Evolutionary conservation across 2,888 invertebrate species (phyloP).

Genomic region (Acleris holmiana): DNA sequence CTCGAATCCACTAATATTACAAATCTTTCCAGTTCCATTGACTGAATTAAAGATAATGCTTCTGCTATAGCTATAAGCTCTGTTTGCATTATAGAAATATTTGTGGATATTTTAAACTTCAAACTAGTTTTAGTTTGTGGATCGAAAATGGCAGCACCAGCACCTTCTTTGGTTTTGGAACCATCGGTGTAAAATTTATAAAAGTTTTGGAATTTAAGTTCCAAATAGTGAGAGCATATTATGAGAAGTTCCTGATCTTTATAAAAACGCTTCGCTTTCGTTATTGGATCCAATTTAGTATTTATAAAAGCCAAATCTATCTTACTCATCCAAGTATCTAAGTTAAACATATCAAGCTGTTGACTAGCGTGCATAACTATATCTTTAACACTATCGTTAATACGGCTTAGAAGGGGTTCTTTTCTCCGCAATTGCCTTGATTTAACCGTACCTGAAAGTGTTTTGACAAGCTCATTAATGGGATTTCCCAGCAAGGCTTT

Average conservation of each 20-base stretch:
- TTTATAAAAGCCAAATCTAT: constrained; percentile 2
- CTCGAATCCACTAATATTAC: too few relatives aligned
- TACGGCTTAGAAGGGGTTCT: background rate
- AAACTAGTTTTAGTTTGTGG: background rate
- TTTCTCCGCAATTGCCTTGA: background rate
- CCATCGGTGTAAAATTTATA: constrained; percentile 8
- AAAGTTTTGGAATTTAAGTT: background rate
- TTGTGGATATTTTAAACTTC: too few relatives aligned
- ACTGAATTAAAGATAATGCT: too few relatives aligned
- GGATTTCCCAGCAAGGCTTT: background rate
- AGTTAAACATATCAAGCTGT: background rate
- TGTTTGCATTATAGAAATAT: too few relatives aligned
- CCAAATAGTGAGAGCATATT: too few relatives aligned
- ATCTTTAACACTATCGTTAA: background rate
- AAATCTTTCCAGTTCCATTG: too few relatives aligned
- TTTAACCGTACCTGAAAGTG: background rate
- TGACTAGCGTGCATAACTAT: background rate
- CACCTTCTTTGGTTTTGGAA: background rate
- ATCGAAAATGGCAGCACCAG: background rate
- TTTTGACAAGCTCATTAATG: background rate
- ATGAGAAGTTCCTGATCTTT: too few relatives aligned
- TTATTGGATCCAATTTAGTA: background rate
- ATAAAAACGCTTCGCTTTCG: background rate
- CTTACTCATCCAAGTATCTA: constrained; percentile 10
- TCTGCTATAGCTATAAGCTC: too few relatives aligned